phyloP scores from a whole-genome alignment of 2,888 invertebrate species.

The Lottia gigantea region DNA sequence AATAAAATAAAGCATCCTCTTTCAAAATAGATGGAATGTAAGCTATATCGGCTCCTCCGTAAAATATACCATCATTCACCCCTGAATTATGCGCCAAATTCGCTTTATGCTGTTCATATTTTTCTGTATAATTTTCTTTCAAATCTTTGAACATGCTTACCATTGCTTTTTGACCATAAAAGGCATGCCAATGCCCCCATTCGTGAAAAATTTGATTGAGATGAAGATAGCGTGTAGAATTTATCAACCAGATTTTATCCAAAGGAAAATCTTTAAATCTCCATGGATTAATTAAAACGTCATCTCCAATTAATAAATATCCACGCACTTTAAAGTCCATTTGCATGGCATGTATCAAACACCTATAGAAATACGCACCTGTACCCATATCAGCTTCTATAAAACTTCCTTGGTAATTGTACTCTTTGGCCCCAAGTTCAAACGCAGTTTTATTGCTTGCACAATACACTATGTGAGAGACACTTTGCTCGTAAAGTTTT shows the following conservation, averaged over 20 bases:
- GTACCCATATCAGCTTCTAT: not conserved
- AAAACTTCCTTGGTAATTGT: not conserved
- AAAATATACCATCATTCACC: not conserved
- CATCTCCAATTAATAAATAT: not conserved
- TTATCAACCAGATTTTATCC: not conserved
- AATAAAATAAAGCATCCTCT: not conserved
- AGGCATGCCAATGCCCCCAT: not conserved
- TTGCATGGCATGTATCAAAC: not conserved
- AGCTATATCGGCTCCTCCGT: not conserved
- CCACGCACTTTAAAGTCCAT: not conserved
- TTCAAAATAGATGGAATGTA: not conserved
- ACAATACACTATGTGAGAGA: not conserved
- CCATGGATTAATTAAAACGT: constrained; percentile 6
- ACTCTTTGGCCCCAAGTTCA: not conserved
- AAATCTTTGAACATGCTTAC: not conserved
- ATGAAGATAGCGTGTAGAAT: not conserved
- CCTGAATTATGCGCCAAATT: not conserved
- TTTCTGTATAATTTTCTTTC: not conserved
- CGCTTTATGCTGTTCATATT: not conserved
- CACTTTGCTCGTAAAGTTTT: not conserved
- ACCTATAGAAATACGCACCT: not conserved
- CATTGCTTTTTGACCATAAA: not conserved
- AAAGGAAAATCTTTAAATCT: not conserved
- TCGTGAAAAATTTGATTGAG: not conserved
- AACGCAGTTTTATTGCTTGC: not conserved